Percentiles rank a stretch among this genome's conserved stretches.
Evolutionary conservation across 2,797 vertebrate species (phyloP).

Genomic region (Morus bassanus): DNA sequence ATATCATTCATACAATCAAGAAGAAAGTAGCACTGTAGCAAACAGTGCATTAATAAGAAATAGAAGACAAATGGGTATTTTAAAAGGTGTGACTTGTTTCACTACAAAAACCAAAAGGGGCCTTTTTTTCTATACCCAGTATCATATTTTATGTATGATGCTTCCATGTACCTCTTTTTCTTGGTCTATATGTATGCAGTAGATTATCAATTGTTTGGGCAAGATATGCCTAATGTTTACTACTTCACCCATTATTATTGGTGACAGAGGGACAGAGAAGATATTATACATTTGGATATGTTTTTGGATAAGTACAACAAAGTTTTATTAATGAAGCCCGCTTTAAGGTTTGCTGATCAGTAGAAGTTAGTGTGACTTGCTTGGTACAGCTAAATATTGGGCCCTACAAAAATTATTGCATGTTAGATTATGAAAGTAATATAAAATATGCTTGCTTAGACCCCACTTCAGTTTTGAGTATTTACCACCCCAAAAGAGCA

Average conservation of each 20-base stretch:
- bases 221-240: neutral
- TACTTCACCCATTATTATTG: neutral
- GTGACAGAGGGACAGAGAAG: neutral
- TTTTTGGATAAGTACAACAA: neutral
- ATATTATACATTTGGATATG: neutral
- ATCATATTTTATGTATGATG: constrained; percentile 2
- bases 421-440: neutral
- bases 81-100: neutral
- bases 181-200: neutral
- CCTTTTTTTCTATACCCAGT: rapidly evolving
- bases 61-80: neutral
- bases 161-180: neutral
- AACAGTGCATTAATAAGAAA: neutral
- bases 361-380: neutral
- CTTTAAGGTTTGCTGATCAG: neutral
- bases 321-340: neutral
- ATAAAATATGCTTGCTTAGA: neutral
- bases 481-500: neutral
- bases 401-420: neutral
- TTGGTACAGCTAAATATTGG: neutral
- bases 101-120: neutral
- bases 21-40: neutral
- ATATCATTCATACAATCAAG: neutral
- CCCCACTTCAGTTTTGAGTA: neutral
- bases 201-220: neutral